Evolutionary conservation across 2,113 vertebrate genomes (phyloP), one percentile per base, ranked within the genome.

Genomic region (Rousettus leschenaultii): DNA sequence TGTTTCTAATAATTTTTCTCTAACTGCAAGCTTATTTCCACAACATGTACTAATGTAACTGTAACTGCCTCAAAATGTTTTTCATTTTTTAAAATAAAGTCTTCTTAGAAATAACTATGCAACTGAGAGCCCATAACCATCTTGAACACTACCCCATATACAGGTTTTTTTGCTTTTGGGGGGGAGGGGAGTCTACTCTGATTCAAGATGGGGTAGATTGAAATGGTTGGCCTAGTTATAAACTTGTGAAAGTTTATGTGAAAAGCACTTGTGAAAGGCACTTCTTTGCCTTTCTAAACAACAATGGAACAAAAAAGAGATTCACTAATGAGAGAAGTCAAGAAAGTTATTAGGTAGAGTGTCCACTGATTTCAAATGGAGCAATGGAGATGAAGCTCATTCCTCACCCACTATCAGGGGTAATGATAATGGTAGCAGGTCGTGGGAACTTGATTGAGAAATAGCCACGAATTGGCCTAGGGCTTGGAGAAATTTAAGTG

Each of bases 1-100:
- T 98, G 97, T 97, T 97, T 97, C 91, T 94, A 97, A 98, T 98
- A 96, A 95, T 94, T 94, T 93, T 97, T 97, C 68, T 94, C 89
- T 94, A 97, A 96, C 94, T 95, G 91, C 89, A 79, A 97, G 74
- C 94, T 94, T 97, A 96, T 94, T 97, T 96, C 97, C 93, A 97
- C 94, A 97, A 97, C 91, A 96, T 97, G 83, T 91, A 97, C 82
- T 94, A 97, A 97, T 95, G 94, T 97, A 97, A 97, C 91, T 96
- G 77, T 89, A 97, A 97, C 97, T 93, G 91, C 83, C 88, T 80
- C 65, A 65, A 94, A 97, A 97, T 85, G 86, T 94, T 98, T 95
- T 94, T 96, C 86, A 88, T 97, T 96, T 91, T 95, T 91, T 3
- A 61, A 96, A 96, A 95, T 82, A 53, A 95, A 95, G 80, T 90